Evolutionary conservation across 2,888 invertebrate species (phyloP).

Genomic region (Mechanitis mazaeus): DNA sequence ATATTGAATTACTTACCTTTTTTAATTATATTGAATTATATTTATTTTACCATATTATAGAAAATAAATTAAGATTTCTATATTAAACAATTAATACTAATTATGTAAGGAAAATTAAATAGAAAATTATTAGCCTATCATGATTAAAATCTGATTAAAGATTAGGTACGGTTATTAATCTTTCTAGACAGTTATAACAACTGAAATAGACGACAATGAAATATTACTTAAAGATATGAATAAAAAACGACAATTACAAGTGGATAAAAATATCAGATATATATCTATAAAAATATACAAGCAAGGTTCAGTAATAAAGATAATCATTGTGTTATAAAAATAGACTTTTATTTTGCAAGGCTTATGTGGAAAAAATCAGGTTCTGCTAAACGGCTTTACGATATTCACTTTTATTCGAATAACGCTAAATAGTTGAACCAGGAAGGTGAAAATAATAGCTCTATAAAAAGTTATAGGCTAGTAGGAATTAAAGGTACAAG

Average conservation of each 20-base stretch:
- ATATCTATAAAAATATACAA: too few relatives aligned
- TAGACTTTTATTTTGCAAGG: background rate
- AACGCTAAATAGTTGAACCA: constrained; percentile 41
- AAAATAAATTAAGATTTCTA: constrained; percentile 28
- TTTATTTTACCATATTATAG: constrained; percentile 41
- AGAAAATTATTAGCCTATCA: constrained; percentile 1
- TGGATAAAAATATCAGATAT: too few relatives aligned
- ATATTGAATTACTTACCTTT: constrained; percentile 53
- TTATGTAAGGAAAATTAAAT: constrained; percentile 1
- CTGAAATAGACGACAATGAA: background rate
- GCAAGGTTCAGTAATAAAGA: too few relatives aligned
- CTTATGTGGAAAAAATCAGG: background rate
- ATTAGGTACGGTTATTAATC: background rate
- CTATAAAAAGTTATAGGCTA: constrained; percentile 32
- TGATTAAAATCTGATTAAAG: constrained; percentile 1
- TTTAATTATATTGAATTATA: constrained; percentile 62
- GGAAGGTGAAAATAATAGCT: constrained; percentile 23
- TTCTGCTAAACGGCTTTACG: constrained; percentile 13
- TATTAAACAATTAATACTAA: background rate
- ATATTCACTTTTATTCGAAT: constrained; percentile 18
- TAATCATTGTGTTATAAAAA: background rate
- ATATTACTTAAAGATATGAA: background rate
- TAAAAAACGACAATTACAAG: too few relatives aligned
- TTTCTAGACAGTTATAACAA: background rate
- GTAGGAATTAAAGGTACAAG: constrained; percentile 41